Conservation (phyloP, 2,797 vertebrate genomes). For the Pelochelys cantorii region DNA sequence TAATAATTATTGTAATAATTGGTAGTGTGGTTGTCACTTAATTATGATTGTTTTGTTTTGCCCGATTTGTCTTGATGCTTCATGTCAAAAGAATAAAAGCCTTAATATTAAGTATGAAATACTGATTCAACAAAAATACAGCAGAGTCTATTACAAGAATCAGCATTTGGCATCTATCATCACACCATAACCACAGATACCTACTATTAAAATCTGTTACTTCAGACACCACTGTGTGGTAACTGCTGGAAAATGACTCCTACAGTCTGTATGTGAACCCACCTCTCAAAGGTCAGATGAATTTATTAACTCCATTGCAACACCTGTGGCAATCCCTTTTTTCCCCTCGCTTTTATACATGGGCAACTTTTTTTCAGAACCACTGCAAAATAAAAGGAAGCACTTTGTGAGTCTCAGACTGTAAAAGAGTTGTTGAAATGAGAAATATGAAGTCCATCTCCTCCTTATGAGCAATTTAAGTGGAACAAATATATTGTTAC, state of each 20-base stretch:
- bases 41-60: background rate
- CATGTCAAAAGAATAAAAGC: background rate
- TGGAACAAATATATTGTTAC: slow-evolving; percentile 29
- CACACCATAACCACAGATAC: background rate
- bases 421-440: background rate
- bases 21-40: background rate
- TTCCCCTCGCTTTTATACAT: fast-evolving
- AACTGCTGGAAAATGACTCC: background rate
- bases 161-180: background rate
- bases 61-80: background rate
- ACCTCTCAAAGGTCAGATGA: background rate
- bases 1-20: background rate
- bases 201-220: background rate
- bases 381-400: background rate
- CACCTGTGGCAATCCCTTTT: background rate
- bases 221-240: background rate
- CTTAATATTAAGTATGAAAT: background rate
- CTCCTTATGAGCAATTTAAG: slow-evolving; percentile 20
- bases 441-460: slow-evolving; percentile 19
- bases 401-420: background rate
- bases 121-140: background rate
- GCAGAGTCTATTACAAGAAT: background rate
- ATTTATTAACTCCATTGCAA: background rate
- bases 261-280: background rate
- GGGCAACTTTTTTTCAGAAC: background rate